Base-by-base conservation (phyloP, 2,113 vertebrate genomes). In the Onychostruthus taczanowskii region DNA sequence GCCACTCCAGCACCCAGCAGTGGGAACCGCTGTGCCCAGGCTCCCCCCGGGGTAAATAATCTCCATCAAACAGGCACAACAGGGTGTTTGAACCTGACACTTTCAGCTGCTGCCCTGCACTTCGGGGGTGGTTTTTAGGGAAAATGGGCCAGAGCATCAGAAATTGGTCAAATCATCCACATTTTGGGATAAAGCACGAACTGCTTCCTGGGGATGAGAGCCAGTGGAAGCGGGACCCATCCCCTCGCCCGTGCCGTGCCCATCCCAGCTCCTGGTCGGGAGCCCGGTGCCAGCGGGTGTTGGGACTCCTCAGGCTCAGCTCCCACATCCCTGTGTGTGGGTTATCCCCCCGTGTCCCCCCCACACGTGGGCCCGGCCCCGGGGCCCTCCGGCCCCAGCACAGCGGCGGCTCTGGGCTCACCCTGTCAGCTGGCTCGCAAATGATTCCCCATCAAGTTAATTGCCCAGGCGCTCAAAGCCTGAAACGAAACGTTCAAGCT, bases 361-460 rank as follows among this genome's bases (percentile, higher is more conserved):
- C 1, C 37, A 5, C 21, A 0, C 0, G 0, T 0, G 7, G 37
- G 50, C 20, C 46, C 50, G 78, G 46, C 27, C 28, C 37, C 0
- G 2, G 56, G 20, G 15, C 49, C 77, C 61, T 63, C 58, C 2
- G 11, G 63, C 70, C 84, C 47, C 75, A 4, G 39, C 91, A 7
- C 35, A 0, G 81, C 13, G 64, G 75, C 43, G 2, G 68, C 80
- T 47, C 20, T 16, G 91, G 87, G 94, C 79, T 95, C 61, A 16
- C 85, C 85, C 83, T 3, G 5, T 81, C 92, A 94, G 95, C 95
- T 33, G 93, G 12, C 66, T 96, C 0, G 4, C 76, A 84, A 96
- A 97, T 94, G 82, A 95, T 68, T 58, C 64, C 94, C 83, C 90
- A 86, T 90, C 96, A 75, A 92, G 76, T 93, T 94, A 96, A 96